These are phyloP conservation scores for Palaemon carinicauda DNA, from an alignment of 1,140 invertebrate species.

Conservation along the genomic window DNA sequence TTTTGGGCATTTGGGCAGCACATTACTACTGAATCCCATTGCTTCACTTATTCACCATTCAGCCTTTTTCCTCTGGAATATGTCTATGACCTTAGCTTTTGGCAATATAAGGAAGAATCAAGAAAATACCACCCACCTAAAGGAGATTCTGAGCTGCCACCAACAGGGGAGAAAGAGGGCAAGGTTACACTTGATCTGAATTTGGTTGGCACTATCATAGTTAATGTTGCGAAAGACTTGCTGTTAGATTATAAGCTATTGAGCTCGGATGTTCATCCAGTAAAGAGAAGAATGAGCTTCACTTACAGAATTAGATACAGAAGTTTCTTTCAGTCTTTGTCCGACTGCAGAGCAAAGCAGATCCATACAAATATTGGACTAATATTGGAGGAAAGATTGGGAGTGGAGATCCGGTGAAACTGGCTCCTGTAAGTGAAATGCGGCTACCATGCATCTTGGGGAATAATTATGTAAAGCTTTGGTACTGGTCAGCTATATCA, in stretches of 20 bases:
- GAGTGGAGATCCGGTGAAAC: conserved; percentile 24
- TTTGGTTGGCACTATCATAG: conserved; percentile 12
- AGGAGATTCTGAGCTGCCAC: not conserved
- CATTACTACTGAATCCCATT: not conserved
- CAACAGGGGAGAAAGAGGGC: not conserved
- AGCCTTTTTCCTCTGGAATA: conserved; percentile 50
- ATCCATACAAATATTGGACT: conserved; percentile 19
- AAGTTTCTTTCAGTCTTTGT: conserved; percentile 28
- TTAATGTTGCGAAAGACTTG: conserved; percentile 14
- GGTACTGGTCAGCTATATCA: too few species aligned
- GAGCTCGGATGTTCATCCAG: not conserved
- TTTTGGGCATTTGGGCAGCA: conserved; percentile 21
- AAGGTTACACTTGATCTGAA: not conserved
- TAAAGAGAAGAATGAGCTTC: not conserved
- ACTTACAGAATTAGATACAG: conserved; percentile 40
- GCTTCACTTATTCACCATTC: conserved; percentile 9
- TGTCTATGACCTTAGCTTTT: conserved; percentile 58
- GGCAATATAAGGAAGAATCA: not conserved
- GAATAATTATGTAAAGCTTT: too few species aligned
- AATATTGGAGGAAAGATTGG: conserved; percentile 17
- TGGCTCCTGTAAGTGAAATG: not conserved
- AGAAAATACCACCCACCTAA: not conserved
- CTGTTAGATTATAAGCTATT: conserved; percentile 15
- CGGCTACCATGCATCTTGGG: too few species aligned
- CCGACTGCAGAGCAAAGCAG: conserved; percentile 24